Evolutionary conservation across 2,113 vertebrate species (phyloP).

Genomic region (Odocoileus virginianus): DNA sequence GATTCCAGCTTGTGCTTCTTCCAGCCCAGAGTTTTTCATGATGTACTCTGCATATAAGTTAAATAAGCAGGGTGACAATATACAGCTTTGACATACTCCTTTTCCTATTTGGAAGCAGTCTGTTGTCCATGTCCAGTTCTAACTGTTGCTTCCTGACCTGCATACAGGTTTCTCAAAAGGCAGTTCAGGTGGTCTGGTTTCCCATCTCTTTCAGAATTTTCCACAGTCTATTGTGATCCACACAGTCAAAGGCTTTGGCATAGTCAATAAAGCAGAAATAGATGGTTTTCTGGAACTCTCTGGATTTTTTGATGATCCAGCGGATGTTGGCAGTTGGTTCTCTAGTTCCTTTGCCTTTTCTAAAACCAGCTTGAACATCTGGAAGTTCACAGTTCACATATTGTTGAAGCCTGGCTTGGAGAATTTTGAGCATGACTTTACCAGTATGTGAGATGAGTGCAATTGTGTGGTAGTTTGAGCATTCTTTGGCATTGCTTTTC

Average conservation of each 20-base stretch:
- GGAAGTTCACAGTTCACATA: accelerated
- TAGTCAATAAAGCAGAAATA: background rate
- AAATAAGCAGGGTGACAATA: background rate
- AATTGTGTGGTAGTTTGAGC: background rate
- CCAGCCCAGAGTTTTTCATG: background rate
- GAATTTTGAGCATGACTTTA: background rate
- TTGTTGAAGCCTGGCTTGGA: background rate
- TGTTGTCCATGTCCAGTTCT: background rate
- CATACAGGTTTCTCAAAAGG: background rate
- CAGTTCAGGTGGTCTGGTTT: background rate
- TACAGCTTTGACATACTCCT: background rate
- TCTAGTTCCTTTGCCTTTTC: too few relatives aligned
- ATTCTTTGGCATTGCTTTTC: background rate
- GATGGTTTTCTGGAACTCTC: background rate
- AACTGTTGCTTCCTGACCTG: background rate
- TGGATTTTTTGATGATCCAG: background rate
- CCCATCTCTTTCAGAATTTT: background rate
- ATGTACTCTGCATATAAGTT: background rate
- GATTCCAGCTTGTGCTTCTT: background rate
- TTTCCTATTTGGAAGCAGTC: background rate
- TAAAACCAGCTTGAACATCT: background rate
- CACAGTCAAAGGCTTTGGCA: background rate
- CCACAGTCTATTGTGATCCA: background rate
- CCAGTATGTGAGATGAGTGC: background rate
- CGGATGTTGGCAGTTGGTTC: too few relatives aligned